Conservation (phyloP, 2,797 vertebrate genomes). For the Anas georgica region DNA sequence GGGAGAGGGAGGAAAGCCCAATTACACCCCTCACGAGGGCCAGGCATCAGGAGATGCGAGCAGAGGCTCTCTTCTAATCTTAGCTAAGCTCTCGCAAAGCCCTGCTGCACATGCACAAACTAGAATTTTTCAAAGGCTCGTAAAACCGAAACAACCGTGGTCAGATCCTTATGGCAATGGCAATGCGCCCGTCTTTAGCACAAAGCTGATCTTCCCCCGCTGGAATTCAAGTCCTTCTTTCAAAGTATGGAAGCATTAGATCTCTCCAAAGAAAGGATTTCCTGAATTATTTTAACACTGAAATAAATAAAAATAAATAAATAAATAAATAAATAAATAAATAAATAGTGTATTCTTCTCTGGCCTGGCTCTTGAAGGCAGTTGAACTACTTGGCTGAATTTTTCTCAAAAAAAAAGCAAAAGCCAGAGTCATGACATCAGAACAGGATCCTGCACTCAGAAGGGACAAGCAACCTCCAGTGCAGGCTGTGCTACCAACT, state of each 20-base stretch:
- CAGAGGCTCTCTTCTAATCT: slow-evolving; percentile 34
- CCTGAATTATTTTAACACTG: slow-evolving; percentile 42
- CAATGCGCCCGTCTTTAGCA: not conserved
- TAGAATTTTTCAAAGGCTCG: not conserved
- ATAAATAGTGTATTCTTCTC: not conserved
- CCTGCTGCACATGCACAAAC: not conserved
- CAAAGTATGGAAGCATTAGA: slow-evolving; percentile 15
- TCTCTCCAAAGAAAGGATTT: slow-evolving; percentile 51
- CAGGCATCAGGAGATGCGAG: not conserved
- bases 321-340: not conserved
- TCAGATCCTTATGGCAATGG: not conserved
- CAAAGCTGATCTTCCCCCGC: not conserved
- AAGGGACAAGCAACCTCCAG: slow-evolving; percentile 15
- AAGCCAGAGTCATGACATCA: not conserved
- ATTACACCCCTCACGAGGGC: not conserved
- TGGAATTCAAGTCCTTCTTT: not conserved
- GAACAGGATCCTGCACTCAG: slow-evolving; percentile 3
- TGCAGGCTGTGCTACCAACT: slow-evolving; percentile 33
- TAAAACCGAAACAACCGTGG: not conserved
- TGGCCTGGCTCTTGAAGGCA: not conserved
- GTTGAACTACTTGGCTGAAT: not conserved
- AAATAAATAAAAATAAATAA: not conserved
- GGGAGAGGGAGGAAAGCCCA: not conserved
- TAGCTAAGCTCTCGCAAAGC: slow-evolving; percentile 34
- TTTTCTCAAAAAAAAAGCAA: not conserved